These are phyloP conservation scores for Ceratosolen solmsi DNA, from an alignment of 1,140 invertebrate species.

Conservation along the genomic window DNA sequence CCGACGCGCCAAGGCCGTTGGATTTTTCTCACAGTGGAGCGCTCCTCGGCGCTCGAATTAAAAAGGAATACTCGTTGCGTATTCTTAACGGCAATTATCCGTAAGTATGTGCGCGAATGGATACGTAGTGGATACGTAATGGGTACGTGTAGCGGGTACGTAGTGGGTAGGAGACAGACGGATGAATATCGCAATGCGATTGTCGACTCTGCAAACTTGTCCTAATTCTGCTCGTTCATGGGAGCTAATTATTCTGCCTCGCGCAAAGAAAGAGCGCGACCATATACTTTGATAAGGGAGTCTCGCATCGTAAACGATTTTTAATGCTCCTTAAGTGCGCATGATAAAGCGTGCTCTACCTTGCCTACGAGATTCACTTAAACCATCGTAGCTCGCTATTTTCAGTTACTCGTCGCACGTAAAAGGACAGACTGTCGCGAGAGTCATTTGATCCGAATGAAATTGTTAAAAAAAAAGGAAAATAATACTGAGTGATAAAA, in stretches of 20 bases:
- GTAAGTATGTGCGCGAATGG: background rate
- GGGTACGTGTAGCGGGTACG: too few relatives aligned
- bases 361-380: background rate
- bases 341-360: too few relatives aligned
- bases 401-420: too few relatives aligned
- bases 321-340: background rate
- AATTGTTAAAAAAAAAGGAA: too few relatives aligned
- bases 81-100: slow-evolving; percentile 28
- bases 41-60: slow-evolving; percentile 26
- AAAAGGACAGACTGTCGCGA: too few relatives aligned
- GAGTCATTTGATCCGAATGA: background rate
- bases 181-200: background rate
- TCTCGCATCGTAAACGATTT: background rate
- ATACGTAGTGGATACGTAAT: too few relatives aligned
- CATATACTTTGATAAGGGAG: background rate
- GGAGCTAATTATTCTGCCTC: slow-evolving; percentile 32
- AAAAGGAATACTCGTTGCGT: slow-evolving; percentile 38
- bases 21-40: slow-evolving; percentile 34
- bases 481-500: background rate
- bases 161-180: too few relatives aligned
- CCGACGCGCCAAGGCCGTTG: slow-evolving; percentile 56
- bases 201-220: slow-evolving; percentile 1
- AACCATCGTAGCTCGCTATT: background rate
- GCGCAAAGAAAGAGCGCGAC: background rate
- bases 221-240: slow-evolving; percentile 29